A percentile compares a stretch with the other conserved stretches of the same genome.
Evolutionary conservation across 2,113 vertebrate species (phyloP).

Genomic region (Hepsetus odoe): DNA sequence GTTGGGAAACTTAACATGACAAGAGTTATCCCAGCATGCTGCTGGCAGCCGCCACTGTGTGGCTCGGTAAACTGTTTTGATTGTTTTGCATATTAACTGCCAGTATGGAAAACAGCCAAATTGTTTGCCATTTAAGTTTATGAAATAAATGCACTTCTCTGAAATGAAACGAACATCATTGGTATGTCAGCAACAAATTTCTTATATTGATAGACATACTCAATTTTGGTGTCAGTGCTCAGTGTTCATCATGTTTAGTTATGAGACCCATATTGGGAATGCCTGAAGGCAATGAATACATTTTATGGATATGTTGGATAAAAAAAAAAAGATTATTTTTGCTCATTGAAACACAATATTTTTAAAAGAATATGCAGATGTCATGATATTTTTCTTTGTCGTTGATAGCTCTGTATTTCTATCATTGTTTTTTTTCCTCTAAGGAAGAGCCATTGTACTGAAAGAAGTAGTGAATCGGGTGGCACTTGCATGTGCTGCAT

Average conservation of each 20-base stretch:
- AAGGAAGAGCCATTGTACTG: background rate
- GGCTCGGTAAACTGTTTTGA: constrained; percentile 33
- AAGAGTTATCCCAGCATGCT: constrained; percentile 58
- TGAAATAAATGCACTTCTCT: constrained; percentile 59
- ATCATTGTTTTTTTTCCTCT: background rate
- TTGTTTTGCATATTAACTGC: constrained; percentile 62
- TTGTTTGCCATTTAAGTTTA: constrained; percentile 70
- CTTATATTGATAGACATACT: constrained; percentile 62
- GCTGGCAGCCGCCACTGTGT: constrained; percentile 13
- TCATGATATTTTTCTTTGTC: background rate
- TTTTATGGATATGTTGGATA: constrained; percentile 44
- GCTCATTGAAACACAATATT: background rate
- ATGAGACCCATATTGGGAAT: constrained; percentile 42
- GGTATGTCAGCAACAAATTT: constrained; percentile 47
- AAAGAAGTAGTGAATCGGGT: background rate
- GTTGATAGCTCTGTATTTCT: background rate
- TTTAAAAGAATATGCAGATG: background rate
- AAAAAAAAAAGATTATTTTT: background rate
- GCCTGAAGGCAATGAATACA: constrained; percentile 53
- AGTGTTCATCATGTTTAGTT: constrained; percentile 30
- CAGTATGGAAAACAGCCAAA: constrained; percentile 62
- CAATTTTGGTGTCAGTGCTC: constrained; percentile 59
- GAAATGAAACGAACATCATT: constrained; percentile 61
- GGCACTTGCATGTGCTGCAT: background rate
- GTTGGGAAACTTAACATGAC: constrained; percentile 69